phyloP scores from a whole-genome alignment of 37 sponge, comb jelly and placozoan genomes.

The Haliclona indistincta region DNA sequence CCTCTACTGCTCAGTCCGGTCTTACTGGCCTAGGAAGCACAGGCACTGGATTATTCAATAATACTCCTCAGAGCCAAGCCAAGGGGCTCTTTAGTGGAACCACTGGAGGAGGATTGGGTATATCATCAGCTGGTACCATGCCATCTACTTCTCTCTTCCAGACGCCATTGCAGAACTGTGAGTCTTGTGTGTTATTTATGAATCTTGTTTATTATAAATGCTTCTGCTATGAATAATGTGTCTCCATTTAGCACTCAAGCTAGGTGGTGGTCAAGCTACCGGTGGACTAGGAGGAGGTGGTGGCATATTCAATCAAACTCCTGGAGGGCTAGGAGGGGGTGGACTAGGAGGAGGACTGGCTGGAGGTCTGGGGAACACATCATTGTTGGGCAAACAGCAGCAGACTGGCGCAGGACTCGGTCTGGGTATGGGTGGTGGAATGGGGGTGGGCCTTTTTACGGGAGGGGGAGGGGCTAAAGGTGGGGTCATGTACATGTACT shows the following conservation, averaged over 20 bases:
- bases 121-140: background rate
- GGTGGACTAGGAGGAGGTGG: conserved; percentile 39
- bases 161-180: conserved; percentile 7
- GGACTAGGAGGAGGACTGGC: conserved; percentile 51
- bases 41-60: conserved; percentile 44
- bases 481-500: too few relatives aligned
- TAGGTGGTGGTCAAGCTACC: conserved; percentile 9
- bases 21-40: background rate
- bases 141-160: too few relatives aligned
- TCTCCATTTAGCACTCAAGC: background rate
- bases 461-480: conserved; percentile 7
- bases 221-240: conserved; percentile 3
- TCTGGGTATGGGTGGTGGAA: conserved; percentile 13
- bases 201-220: background rate
- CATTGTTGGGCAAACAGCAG: too few relatives aligned
- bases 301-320: conserved; percentile 12
- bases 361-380: conserved; percentile 24
- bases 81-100: background rate
- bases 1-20: too few relatives aligned
- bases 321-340: conserved; percentile 27
- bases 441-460: conserved; percentile 3
- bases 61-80: conserved; percentile 22
- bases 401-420: conserved; percentile 6
- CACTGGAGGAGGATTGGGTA: background rate
- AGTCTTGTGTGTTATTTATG: conserved; percentile 35